phyloP scores from a whole-genome alignment of 1,140 invertebrate species.

The Holotrichia oblita region DNA sequence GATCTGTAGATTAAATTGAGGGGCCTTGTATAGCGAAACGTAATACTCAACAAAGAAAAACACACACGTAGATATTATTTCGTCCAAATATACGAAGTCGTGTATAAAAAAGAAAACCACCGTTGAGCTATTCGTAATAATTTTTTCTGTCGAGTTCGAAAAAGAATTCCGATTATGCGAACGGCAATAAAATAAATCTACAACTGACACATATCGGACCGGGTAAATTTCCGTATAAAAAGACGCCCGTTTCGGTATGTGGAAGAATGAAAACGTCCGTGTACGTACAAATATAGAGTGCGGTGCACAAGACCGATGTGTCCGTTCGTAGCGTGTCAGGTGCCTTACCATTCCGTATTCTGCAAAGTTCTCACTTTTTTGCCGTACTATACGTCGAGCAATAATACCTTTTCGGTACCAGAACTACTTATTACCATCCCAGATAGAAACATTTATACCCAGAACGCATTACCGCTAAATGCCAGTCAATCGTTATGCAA shows the following conservation, averaged over 20 bases:
- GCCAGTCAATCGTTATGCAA: not conserved
- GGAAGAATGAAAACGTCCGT: conserved; percentile 19
- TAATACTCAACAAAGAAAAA: too few species aligned
- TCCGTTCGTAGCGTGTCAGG: conserved; percentile 7
- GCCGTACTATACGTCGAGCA: not conserved
- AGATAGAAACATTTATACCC: conserved; percentile 9
- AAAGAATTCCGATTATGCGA: conserved; percentile 16
- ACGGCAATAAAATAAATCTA: conserved; percentile 37
- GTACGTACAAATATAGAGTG: conserved; percentile 23
- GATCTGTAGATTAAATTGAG: too few species aligned
- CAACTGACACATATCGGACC: conserved; percentile 32
- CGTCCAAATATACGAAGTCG: too few species aligned
- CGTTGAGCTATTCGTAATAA: not conserved
- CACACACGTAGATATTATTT: too few species aligned
- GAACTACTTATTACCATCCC: conserved; percentile 2
- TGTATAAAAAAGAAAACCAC: not conserved
- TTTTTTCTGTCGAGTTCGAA: not conserved
- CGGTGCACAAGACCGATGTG: not conserved
- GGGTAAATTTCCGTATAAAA: conserved; percentile 30
- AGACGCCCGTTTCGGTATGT: conserved; percentile 1
- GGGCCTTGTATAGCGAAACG: too few species aligned
- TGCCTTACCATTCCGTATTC: conserved; percentile 36
- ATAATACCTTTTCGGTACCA: conserved; percentile 15
- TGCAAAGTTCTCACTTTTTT: conserved; percentile 36
- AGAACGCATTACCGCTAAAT: not conserved